These are phyloP conservation scores for Dicyrtoma fusca DNA, from an alignment of 2,888 invertebrate genomes.

Conservation along the genomic window DNA sequence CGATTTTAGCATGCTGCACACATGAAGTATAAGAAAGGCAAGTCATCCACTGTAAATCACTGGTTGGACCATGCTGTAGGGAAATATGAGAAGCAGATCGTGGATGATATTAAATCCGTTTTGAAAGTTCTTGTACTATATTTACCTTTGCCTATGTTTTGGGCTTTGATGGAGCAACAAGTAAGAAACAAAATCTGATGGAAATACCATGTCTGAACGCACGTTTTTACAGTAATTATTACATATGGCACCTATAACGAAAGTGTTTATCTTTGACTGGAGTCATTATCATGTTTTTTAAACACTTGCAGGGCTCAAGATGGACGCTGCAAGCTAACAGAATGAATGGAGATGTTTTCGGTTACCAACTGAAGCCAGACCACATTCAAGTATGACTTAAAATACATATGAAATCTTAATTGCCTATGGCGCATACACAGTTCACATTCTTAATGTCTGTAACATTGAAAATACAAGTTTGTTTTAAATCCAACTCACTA, in stretches of 20 bases:
- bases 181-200: constrained; percentile 54
- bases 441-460: too few species aligned
- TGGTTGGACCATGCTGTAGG: constrained; percentile 75
- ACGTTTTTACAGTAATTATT: too few species aligned
- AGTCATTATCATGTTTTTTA: too few species aligned
- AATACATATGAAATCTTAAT: neutral
- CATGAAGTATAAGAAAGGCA: constrained; percentile 27
- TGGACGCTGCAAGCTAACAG: constrained; percentile 61
- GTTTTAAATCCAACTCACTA: too few species aligned
- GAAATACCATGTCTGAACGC: neutral
- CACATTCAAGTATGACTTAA: constrained; percentile 61
- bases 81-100: constrained; percentile 68
- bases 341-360: constrained; percentile 59
- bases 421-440: too few species aligned
- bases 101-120: constrained; percentile 72
- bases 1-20: constrained; percentile 16
- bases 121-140: constrained; percentile 72
- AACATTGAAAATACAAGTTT: too few species aligned
- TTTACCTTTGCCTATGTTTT: constrained; percentile 77
- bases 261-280: too few species aligned
- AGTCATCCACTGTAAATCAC: constrained; percentile 61
- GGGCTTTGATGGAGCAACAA: constrained; percentile 73
- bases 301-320: constrained; percentile 58
- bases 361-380: constrained; percentile 61
- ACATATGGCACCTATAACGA: too few species aligned